Conservation (phyloP, 2,888 invertebrate genomes). For the Zele albiditarsus region DNA sequence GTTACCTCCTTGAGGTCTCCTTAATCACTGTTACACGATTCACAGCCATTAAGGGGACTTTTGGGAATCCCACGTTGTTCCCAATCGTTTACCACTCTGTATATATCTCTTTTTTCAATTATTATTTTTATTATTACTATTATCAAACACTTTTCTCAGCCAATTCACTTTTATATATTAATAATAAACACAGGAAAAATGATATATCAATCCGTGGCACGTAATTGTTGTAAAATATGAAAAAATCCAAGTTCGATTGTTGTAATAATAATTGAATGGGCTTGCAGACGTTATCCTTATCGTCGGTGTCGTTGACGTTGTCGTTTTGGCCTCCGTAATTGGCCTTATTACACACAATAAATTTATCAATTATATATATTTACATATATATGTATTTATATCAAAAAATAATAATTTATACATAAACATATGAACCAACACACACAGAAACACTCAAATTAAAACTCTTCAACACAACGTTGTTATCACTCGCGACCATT, state of each 20-base stretch:
- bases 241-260: slow-evolving; percentile 12
- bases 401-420: neutral
- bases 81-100: neutral
- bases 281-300: neutral
- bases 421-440: neutral
- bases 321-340: slow-evolving; percentile 1
- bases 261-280: slow-evolving; percentile 1
- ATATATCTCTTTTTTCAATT: neutral
- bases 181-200: neutral
- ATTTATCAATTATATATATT: neutral
- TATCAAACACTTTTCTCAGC: neutral
- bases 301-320: slow-evolving; percentile 3
- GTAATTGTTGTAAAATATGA: neutral
- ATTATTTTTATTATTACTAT: neutral
- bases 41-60: slow-evolving; percentile 58
- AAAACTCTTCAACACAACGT: neutral
- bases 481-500: slow-evolving; percentile 6
- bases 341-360: neutral
- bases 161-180: neutral
- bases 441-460: neutral
- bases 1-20: slow-evolving; percentile 62
- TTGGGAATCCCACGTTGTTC: neutral
- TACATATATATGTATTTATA: no score
- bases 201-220: slow-evolving; percentile 5
- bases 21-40: slow-evolving; percentile 51